A percentile compares a stretch with the other conserved stretches of the same genome.
phyloP scores from a whole-genome alignment of 2,888 invertebrate genomes.

The Platerodrilus igneus region DNA sequence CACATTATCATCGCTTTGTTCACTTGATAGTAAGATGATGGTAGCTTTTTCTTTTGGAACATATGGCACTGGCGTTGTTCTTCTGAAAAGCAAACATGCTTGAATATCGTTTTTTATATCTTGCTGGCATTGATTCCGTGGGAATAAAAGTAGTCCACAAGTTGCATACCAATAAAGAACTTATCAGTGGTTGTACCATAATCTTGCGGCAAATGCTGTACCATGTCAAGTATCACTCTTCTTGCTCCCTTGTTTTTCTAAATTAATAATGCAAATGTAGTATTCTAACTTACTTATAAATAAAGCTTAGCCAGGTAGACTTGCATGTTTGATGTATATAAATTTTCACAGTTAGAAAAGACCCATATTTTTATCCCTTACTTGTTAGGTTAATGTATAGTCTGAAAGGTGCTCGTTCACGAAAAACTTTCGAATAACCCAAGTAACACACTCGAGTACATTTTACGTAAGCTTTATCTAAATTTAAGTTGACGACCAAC shows the following conservation, averaged over 20 bases:
- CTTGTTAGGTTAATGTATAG: slow-evolving; percentile 16
- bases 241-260: slow-evolving; percentile 10
- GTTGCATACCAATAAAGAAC: slow-evolving; percentile 10
- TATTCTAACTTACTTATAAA: slow-evolving; percentile 4
- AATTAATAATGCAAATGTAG: slow-evolving; percentile 3
- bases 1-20: slow-evolving; percentile 10
- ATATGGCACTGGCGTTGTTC: slow-evolving; percentile 7
- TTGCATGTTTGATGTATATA: slow-evolving; percentile 9
- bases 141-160: slow-evolving; percentile 9
- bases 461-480: no score
- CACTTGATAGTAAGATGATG: slow-evolving; percentile 10
- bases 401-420: slow-evolving; percentile 10
- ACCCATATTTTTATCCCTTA: slow-evolving; percentile 14
- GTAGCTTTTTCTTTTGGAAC: slow-evolving; percentile 1
- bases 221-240: slow-evolving; percentile 13
- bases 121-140: slow-evolving; percentile 6
- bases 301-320: slow-evolving; percentile 4
- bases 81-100: slow-evolving; percentile 12
- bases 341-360: slow-evolving; percentile 8
- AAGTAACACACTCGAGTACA: no score
- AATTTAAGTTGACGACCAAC: no score
- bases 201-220: slow-evolving; percentile 8
- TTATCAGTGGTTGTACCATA: slow-evolving; percentile 15
- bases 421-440: no score
- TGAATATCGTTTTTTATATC: slow-evolving; percentile 8